Percentiles rank a stretch among this genome's conserved stretches.
Conservation (phyloP, 2,797 vertebrate genomes). For the Falco peregrinus region DNA sequence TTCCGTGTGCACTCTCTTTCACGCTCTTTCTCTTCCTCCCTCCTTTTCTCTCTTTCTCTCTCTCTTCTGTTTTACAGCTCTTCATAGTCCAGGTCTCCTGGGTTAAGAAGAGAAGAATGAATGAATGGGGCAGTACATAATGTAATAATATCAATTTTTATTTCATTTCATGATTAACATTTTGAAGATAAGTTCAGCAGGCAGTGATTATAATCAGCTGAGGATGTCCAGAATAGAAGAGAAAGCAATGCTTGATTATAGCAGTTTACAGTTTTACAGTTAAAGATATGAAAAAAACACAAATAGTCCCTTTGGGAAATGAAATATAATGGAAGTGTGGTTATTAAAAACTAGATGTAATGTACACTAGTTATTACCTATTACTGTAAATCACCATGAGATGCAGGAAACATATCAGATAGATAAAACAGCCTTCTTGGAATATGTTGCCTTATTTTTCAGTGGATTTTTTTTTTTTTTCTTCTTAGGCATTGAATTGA, state of each 20-base stretch:
- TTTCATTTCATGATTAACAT: slow-evolving; percentile 48
- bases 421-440: slow-evolving; percentile 46
- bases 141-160: slow-evolving; percentile 29
- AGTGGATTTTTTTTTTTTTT: background rate
- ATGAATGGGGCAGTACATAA: background rate
- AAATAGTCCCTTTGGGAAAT: slow-evolving; percentile 68
- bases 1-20: no score
- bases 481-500: slow-evolving; percentile 27
- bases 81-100: background rate
- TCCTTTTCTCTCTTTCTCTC: background rate
- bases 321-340: slow-evolving; percentile 64
- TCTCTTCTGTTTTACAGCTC: background rate
- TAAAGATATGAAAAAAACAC: slow-evolving; percentile 58
- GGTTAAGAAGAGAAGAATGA: background rate
- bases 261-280: slow-evolving; percentile 60
- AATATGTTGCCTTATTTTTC: slow-evolving; percentile 34
- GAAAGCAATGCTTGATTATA: slow-evolving; percentile 51
- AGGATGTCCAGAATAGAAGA: slow-evolving; percentile 43
- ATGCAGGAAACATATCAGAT: slow-evolving; percentile 50
- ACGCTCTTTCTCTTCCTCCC: accelerated
- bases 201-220: slow-evolving; percentile 50
- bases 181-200: slow-evolving; percentile 45
- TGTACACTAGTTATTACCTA: slow-evolving; percentile 59
- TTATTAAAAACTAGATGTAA: slow-evolving; percentile 66
- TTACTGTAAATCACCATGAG: slow-evolving; percentile 53